A percentile compares a stretch with the other conserved stretches of the same genome.
Conservation (phyloP, 2,888 invertebrate species). For the Tipula unca region DNA sequence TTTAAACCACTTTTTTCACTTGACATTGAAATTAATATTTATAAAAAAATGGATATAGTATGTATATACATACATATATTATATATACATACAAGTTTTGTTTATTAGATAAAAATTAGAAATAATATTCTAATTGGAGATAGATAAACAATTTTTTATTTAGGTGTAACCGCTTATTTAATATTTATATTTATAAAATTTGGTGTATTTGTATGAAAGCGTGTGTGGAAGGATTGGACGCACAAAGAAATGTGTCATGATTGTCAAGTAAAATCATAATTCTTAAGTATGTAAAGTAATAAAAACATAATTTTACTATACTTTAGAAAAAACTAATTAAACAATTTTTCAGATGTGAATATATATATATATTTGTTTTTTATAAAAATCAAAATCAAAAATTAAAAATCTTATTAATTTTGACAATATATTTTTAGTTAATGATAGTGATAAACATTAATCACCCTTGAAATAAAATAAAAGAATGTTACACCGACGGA, state of each 20-base stretch:
- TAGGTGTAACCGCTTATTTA: neutral
- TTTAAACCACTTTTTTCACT: neutral
- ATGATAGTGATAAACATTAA: neutral
- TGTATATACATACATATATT: neutral
- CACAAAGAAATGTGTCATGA: neutral
- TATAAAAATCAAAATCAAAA: neutral
- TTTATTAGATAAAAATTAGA: neutral
- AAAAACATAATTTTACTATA: neutral
- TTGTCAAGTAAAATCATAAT: neutral
- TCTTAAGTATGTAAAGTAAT: neutral
- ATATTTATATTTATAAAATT: neutral
- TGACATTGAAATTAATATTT: conserved; percentile 8
- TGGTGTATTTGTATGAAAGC: neutral
- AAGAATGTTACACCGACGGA: neutral
- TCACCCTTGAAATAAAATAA: neutral
- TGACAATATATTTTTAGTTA: neutral
- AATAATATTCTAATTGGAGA: neutral
- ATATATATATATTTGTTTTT: no score
- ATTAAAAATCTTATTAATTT: neutral
- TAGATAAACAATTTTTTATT: neutral
- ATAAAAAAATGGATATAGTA: neutral
- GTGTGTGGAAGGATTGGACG: neutral
- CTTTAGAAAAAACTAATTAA: neutral
- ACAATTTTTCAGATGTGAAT: neutral
- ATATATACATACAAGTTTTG: neutral